Conservation (phyloP, 2,888 invertebrate genomes). For the Euzetes globulus region DNA sequence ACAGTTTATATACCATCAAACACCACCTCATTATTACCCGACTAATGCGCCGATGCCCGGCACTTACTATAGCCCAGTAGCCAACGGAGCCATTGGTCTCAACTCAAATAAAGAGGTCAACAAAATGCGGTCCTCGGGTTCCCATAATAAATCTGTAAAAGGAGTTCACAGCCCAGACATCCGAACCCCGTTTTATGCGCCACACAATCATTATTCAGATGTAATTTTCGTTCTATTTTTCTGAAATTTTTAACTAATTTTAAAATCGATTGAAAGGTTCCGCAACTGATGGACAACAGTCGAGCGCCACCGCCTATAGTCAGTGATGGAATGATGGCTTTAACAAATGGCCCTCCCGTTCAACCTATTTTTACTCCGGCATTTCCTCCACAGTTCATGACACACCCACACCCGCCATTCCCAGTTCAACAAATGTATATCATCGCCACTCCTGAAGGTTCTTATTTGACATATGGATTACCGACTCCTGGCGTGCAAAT, state of each 20-base stretch:
- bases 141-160: slow-evolving; percentile 7
- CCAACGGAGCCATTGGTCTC: not conserved
- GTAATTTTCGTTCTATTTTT: not conserved
- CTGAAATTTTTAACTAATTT: not conserved
- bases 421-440: slow-evolving; percentile 4
- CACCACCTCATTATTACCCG: not conserved
- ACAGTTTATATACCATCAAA: slow-evolving; percentile 13
- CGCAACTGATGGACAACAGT: slow-evolving; percentile 5
- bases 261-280: not conserved
- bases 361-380: slow-evolving; percentile 6
- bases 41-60: not conserved
- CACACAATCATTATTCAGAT: slow-evolving; percentile 7
- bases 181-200: not conserved
- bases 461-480: slow-evolving; percentile 15
- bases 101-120: not conserved
- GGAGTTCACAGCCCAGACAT: slow-evolving; percentile 13
- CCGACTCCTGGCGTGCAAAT: not conserved
- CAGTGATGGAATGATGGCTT: not conserved
- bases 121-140: not conserved
- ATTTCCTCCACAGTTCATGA: not conserved
- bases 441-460: slow-evolving; percentile 6
- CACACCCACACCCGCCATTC: slow-evolving; percentile 10
- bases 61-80: not conserved
- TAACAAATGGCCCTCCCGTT: not conserved
- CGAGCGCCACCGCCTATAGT: slow-evolving; percentile 5